A percentile compares a stretch with the other conserved stretches of the same genome.
Evolutionary conservation across 1,140 invertebrate species (phyloP).

Genomic region (Drosophila lacertosa): DNA sequence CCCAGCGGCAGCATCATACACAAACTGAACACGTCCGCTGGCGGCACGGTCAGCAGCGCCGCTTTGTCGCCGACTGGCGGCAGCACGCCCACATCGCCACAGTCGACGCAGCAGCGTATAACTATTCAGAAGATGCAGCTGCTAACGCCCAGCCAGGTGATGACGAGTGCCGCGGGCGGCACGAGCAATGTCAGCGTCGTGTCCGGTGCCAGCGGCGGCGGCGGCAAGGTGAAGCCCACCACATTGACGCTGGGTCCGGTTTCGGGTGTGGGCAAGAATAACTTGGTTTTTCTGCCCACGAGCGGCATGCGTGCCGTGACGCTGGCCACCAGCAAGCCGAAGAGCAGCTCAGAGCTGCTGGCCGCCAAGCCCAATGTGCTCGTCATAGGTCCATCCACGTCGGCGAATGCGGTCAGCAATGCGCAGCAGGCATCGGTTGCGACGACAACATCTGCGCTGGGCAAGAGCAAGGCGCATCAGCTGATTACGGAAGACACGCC

Average conservation of each 20-base stretch:
- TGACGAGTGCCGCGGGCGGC: conserved; percentile 31
- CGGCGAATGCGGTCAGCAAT: conserved; percentile 15
- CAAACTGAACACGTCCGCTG: conserved; percentile 51
- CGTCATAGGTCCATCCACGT: conserved; percentile 58
- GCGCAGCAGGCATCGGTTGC: conserved; percentile 12
- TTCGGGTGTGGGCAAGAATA: conserved; percentile 69
- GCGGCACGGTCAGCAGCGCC: conserved; percentile 1
- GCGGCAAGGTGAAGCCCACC: conserved; percentile 49
- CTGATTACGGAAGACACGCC: conserved; percentile 86
- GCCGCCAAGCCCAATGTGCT: conserved; percentile 60
- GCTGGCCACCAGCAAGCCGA: conserved; percentile 56
- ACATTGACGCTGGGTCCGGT: conserved; percentile 58
- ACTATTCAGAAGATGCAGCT: conserved; percentile 82
- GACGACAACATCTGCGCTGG: conserved; percentile 9
- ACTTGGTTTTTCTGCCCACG: conserved; percentile 65
- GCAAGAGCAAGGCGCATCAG: conserved; percentile 61
- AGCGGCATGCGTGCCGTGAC: conserved; percentile 67
- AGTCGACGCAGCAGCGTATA: conserved; percentile 55
- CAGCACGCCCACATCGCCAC: conserved; percentile 35
- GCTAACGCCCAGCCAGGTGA: conserved; percentile 57
- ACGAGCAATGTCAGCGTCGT: conserved; percentile 12
- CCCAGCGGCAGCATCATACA: conserved; percentile 62
- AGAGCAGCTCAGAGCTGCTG: conserved; percentile 32
- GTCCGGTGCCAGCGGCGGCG: conserved; percentile 14
- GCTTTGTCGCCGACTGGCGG: conserved; percentile 28